These are phyloP conservation scores for Plecturocebus donacophilus DNA, from an alignment of 2,113 vertebrate genomes.

Conservation along the genomic window DNA sequence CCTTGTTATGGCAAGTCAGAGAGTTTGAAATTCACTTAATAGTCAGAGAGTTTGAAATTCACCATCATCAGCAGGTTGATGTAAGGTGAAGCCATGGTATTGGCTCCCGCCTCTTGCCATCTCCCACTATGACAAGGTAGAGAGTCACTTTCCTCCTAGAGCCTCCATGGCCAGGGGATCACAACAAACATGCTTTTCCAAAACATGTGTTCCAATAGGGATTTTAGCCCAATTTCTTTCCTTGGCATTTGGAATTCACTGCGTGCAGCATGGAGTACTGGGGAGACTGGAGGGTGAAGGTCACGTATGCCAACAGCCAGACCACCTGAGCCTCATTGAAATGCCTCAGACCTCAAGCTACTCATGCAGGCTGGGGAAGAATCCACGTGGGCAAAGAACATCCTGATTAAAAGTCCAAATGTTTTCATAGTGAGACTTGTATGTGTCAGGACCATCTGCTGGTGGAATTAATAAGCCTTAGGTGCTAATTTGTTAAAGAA, in stretches of 20 bases:
- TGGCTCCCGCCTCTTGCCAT: not conserved
- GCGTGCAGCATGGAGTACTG: fast-evolving
- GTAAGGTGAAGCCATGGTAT: not conserved
- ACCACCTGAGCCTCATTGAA: not conserved
- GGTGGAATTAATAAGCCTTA: constrained; percentile 15
- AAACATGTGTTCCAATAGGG: not conserved
- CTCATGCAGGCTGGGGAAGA: not conserved
- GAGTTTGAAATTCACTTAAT: not conserved
- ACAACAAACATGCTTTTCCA: not conserved
- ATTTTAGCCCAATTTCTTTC: not conserved
- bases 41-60: not conserved
- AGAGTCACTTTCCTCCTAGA: not conserved
- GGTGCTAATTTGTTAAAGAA: constrained; percentile 50
- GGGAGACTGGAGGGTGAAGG: not conserved
- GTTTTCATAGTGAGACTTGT: not conserved
- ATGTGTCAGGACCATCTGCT: constrained; percentile 57
- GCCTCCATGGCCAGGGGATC: not conserved
- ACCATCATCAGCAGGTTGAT: too few relatives aligned
- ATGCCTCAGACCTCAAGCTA: not conserved
- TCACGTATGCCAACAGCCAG: not conserved
- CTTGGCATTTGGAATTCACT: not conserved
- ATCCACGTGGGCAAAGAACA: not conserved
- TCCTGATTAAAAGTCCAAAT: constrained; percentile 51
- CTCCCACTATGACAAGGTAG: too few relatives aligned
- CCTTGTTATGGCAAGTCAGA: not conserved